These are phyloP conservation scores for Habropoda laboriosa DNA, from an alignment of 1,140 invertebrate species.

Conservation along the genomic window DNA sequence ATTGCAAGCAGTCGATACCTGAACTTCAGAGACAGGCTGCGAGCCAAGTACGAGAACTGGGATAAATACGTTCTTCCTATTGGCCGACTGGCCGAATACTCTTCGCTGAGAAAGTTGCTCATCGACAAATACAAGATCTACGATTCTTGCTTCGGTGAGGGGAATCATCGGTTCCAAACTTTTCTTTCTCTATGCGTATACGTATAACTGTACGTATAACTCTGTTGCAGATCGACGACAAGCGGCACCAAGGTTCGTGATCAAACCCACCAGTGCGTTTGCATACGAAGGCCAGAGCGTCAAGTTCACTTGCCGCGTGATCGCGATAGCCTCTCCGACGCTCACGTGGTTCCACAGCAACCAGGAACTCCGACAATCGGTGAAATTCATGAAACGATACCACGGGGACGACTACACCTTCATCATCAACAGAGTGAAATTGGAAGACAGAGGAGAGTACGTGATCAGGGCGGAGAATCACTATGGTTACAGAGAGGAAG, in stretches of 20 bases:
- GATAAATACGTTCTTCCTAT: constrained; percentile 95
- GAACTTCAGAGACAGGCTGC: constrained; percentile 92
- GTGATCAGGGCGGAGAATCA: constrained; percentile 98
- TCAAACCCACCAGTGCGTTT: constrained; percentile 96
- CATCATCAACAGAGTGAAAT: constrained; percentile 96
- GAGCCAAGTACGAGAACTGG: constrained; percentile 94
- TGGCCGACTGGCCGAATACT: constrained; percentile 98
- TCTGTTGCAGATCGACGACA: constrained; percentile 92
- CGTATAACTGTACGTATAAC: too few relatives aligned
- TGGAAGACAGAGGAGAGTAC: constrained; percentile 98
- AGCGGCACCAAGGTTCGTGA: constrained; percentile 98
- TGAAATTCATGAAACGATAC: constrained; percentile 99
- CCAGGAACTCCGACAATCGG: constrained; percentile 96
- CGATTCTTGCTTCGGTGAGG: constrained; percentile 95
- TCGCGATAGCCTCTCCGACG: constrained; percentile 96
- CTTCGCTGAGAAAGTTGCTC: constrained; percentile 96
- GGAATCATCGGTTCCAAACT: too few relatives aligned
- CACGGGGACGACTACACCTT: constrained; percentile 98
- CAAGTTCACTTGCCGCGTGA: constrained; percentile 98
- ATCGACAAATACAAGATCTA: constrained; percentile 98
- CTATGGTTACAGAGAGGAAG: constrained; percentile 97
- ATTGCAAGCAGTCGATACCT: constrained; percentile 93
- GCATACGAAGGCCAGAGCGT: constrained; percentile 98
- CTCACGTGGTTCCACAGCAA: constrained; percentile 98
- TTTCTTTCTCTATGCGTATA: too few relatives aligned